A percentile compares a stretch with the other conserved stretches of the same genome.
phyloP scores from a whole-genome alignment of 2,113 vertebrate genomes.

The Archilochus colubris region DNA sequence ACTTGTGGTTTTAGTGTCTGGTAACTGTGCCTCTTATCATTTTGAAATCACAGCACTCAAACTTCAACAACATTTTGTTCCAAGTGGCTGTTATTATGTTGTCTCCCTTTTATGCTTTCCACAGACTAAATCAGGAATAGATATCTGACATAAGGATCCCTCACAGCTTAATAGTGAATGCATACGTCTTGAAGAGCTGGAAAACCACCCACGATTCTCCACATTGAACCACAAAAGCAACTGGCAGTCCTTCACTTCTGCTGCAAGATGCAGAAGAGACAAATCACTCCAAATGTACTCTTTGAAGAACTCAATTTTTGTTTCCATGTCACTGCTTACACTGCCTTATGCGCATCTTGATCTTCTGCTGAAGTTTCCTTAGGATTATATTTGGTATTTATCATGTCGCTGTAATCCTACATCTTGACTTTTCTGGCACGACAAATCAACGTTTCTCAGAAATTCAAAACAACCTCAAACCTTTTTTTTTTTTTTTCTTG shows the following conservation, averaged over 20 bases:
- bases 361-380: not conserved
- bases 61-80: not conserved
- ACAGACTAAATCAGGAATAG: not conserved
- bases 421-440: not conserved
- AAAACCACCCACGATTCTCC: not conserved
- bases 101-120: not conserved
- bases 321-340: not conserved
- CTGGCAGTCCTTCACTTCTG: not conserved
- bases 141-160: not conserved
- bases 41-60: slow-evolving; percentile 5
- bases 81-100: not conserved
- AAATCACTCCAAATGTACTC: not conserved
- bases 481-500: not conserved
- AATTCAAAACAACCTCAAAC: slow-evolving; percentile 15
- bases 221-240: fast-evolving
- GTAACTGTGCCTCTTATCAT: not conserved
- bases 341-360: not conserved
- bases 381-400: not conserved
- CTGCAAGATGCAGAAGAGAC: not conserved
- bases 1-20: not conserved
- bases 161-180: fast-evolving
- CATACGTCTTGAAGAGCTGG: not conserved
- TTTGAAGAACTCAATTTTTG: not conserved
- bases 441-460: not conserved
- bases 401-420: not conserved